These are phyloP conservation scores for Cantharis nigra DNA, from an alignment of 2,888 invertebrate species.

Conservation along the genomic window DNA sequence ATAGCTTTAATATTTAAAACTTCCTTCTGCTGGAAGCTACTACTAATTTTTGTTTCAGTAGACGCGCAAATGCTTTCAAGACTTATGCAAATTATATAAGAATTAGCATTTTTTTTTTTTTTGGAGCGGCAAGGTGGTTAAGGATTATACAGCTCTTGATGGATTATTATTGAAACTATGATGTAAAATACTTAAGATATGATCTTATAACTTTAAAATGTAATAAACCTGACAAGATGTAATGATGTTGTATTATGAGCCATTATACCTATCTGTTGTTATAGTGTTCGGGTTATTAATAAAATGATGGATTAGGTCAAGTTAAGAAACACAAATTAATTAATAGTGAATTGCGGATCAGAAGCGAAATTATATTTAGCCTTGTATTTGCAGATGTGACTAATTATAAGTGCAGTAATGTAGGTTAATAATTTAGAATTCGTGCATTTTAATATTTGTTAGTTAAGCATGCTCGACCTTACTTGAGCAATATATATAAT, in stretches of 20 bases:
- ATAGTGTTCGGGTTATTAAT: background rate
- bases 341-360: conserved; percentile 23
- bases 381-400: conserved; percentile 26
- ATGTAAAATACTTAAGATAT: background rate
- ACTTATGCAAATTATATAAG: background rate
- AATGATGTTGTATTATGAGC: background rate
- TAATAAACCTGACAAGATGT: background rate
- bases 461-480: conserved; percentile 19
- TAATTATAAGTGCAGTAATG: conserved; percentile 25
- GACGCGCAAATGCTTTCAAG: background rate
- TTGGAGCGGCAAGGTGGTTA: too few species aligned
- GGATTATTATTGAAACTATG: background rate
- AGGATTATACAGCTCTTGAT: background rate
- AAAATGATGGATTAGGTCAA: conserved; percentile 18
- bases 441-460: conserved; percentile 22
- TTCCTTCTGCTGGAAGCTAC: background rate
- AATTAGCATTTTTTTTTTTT: background rate
- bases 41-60: background rate
- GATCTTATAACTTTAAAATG: background rate
- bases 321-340: conserved; percentile 28
- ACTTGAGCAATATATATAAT: conserved; percentile 13
- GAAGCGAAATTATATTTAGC: conserved; percentile 18
- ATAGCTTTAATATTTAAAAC: background rate
- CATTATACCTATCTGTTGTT: background rate
- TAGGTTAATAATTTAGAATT: conserved; percentile 29